Evolutionary conservation across 2,797 vertebrate genomes (phyloP).

Genomic region (Jordanella pulchra): DNA sequence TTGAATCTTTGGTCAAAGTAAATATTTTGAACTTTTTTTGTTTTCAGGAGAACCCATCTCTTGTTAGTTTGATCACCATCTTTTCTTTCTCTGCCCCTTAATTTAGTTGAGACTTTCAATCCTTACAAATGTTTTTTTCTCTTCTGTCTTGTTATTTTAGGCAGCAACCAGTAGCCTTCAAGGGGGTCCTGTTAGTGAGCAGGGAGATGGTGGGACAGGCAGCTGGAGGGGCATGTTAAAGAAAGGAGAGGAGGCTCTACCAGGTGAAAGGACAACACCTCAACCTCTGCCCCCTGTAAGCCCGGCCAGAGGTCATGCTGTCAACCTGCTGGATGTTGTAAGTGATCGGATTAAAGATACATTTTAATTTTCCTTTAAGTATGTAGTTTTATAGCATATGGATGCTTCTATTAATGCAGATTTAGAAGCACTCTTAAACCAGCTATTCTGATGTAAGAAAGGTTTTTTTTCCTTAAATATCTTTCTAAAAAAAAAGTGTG

Average conservation of each 20-base stretch:
- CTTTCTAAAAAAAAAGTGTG: too few species aligned
- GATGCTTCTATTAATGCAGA: background rate
- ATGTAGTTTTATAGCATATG: background rate
- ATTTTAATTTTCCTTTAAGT: background rate
- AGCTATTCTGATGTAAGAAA: background rate
- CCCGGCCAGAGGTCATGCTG: constrained; percentile 89
- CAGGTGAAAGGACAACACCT: constrained; percentile 80
- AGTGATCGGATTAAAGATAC: constrained; percentile 24
- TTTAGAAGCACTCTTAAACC: too few species aligned
- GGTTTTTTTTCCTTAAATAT: background rate
- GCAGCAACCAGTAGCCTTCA: constrained; percentile 71
- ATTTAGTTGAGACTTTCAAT: background rate
- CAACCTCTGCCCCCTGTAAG: constrained; percentile 76
- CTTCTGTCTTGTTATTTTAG: constrained; percentile 28
- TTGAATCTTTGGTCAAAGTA: background rate
- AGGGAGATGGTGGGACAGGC: constrained; percentile 84
- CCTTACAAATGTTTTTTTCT: background rate
- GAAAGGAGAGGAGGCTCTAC: constrained; percentile 84
- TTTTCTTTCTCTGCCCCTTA: background rate
- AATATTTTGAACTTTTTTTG: background rate
- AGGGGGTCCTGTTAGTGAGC: constrained; percentile 46
- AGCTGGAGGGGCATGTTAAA: constrained; percentile 96
- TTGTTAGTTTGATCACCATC: constrained; percentile 19
- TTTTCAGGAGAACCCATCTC: background rate
- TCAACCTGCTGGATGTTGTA: constrained; percentile 97